Percentiles rank a stretch among this genome's conserved stretches.
Evolutionary conservation across 1,140 invertebrate species (phyloP).

Genomic region (Apis dorsata): DNA sequence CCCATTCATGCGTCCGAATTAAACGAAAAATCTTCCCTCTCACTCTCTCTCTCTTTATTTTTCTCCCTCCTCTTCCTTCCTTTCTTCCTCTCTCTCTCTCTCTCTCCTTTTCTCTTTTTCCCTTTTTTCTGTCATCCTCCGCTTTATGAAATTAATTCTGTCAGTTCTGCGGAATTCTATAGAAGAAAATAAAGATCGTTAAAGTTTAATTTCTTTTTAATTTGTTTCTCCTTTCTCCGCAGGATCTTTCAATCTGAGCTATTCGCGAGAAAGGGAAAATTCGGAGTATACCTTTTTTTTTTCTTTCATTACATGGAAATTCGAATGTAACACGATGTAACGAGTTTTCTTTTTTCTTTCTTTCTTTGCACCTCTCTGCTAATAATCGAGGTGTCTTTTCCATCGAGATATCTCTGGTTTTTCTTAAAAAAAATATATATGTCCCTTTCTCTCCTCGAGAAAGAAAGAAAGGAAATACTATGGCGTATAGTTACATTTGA

Average conservation of each 20-base stretch:
- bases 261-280: neutral
- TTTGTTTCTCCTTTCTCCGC: neutral
- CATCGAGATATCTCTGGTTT: too few species aligned
- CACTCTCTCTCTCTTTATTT: too few species aligned
- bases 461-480: too few species aligned
- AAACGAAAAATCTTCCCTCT: neutral
- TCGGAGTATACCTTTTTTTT: too few species aligned
- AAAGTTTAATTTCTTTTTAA: neutral
- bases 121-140: neutral
- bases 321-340: too few species aligned
- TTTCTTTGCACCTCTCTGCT: too few species aligned
- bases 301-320: too few species aligned
- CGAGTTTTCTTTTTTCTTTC: too few species aligned
- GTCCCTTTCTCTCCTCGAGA: neutral
- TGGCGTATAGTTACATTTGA: neutral
- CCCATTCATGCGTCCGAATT: neutral
- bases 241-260: neutral
- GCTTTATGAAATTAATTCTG: constrained; percentile 1
- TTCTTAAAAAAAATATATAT: too few species aligned
- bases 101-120: neutral
- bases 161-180: neutral
- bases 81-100: neutral
- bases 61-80: too few species aligned
- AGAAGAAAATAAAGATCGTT: neutral
- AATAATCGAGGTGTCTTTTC: too few species aligned